phyloP scores from a whole-genome alignment of 2,113 vertebrate species.

The Pipra filicauda region DNA sequence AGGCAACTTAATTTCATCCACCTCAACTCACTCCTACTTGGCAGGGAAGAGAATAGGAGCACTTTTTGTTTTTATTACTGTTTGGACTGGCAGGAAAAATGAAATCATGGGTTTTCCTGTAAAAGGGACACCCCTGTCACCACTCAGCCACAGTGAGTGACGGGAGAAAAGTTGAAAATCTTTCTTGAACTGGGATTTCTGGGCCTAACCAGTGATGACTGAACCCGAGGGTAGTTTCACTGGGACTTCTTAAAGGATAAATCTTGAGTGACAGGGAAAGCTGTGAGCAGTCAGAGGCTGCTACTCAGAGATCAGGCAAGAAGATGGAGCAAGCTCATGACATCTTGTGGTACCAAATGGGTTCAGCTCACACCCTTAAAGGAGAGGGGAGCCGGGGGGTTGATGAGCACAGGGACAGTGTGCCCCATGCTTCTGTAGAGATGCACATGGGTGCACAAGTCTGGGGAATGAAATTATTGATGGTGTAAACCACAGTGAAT shows the following conservation, averaged over 20 bases:
- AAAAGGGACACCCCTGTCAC: slow-evolving; percentile 12
- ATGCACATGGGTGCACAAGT: fast-evolving
- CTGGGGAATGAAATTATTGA: background rate
- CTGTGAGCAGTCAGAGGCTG: background rate
- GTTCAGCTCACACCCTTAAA: background rate
- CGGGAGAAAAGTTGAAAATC: background rate
- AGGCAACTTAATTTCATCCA: background rate
- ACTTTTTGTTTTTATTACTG: background rate
- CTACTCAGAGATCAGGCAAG: background rate
- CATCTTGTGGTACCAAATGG: fast-evolving
- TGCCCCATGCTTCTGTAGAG: background rate
- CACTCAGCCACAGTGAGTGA: background rate
- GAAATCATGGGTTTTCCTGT: background rate
- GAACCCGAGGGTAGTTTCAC: slow-evolving; percentile 12
- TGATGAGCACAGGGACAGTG: background rate
- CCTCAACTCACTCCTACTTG: background rate
- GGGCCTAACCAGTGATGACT: background rate
- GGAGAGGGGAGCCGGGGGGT: fast-evolving
- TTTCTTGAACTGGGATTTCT: slow-evolving; percentile 22
- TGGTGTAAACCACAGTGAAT: background rate
- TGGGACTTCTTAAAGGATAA: slow-evolving; percentile 39
- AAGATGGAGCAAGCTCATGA: background rate
- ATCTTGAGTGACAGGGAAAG: slow-evolving; percentile 37
- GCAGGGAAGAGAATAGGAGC: background rate
- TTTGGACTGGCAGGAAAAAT: slow-evolving; percentile 10